Evolutionary conservation across 2,113 vertebrate species (phyloP), one percentile per base, ranked within the genome.

Genomic region (Microcebus jonahi): DNA sequence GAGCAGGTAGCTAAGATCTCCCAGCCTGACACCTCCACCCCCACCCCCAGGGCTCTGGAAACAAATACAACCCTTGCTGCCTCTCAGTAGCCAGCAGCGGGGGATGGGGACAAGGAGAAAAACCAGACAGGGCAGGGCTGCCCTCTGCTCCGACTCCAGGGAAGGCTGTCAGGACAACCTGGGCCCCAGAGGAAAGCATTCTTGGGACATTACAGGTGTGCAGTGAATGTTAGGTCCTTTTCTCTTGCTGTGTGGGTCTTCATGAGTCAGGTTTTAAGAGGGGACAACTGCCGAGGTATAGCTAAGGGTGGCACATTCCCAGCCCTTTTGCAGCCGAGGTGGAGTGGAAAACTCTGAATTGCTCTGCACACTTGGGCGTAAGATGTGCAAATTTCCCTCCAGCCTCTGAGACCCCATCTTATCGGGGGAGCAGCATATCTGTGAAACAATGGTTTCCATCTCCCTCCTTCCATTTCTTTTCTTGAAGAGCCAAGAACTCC

Each of bases 401-500:
- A 34, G 53, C 67, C 20, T 70, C 50, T 80, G 42, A 34, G 55
- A 63, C 21, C 31, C n/a, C 15, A 17, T 86, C 21, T 75, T 68
- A 80, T 93, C 45, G n/a, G n/a, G 29, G 18, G 53, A 84, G 25
- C 27, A 23, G 1, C 27, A 17, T 8, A 21, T 55, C 18, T 77
- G 8, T 27, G 90, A 94, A 76, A 23, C 53, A 34, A 0, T 90
- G 57, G 9, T 65, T 92, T 94, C 39, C 6, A n/a, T 75, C 5
- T 5, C 68, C 14, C 63, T 48, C 39, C 29, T 77, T 85, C 21
- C 15, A 63, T 12, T 77, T 63, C 31, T 65, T 55, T 94, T 48
- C 39, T 79, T n/a, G 34, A 96, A 70, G 31, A 96, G 65, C 34
- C 42, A 88, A 91, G 27, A 92, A 76, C 36, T 65, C 57, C 75